Evolutionary conservation across 1,140 invertebrate species (phyloP).

Genomic region (Paraescarpia echinospica): DNA sequence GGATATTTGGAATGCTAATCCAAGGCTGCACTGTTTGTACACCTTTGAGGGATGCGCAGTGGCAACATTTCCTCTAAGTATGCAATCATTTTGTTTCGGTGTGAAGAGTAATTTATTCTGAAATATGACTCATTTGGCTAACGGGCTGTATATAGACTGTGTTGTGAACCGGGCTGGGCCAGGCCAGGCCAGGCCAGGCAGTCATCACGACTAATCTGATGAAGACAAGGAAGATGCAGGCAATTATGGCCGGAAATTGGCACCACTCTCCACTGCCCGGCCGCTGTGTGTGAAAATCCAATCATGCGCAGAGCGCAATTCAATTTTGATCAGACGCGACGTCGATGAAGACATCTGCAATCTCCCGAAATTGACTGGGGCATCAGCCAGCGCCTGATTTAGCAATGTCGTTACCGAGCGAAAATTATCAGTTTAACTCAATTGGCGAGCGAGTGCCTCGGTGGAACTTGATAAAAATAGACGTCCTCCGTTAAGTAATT

Average conservation of each 20-base stretch:
- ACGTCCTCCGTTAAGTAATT: neutral
- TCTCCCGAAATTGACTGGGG: neutral
- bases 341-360: conserved; percentile 4
- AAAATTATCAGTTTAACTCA: neutral
- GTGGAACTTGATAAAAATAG: neutral
- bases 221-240: neutral
- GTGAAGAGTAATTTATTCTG: neutral
- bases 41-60: neutral
- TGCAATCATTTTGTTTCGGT: neutral
- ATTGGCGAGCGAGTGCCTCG: neutral
- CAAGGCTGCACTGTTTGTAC: neutral
- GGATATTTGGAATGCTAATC: neutral
- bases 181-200: neutral
- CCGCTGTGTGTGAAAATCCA: neutral
- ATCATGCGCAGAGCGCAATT: neutral
- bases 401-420: neutral
- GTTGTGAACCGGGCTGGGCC: too few species aligned
- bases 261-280: neutral
- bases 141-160: neutral
- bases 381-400: neutral
- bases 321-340: neutral
- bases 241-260: neutral
- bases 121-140: conserved; percentile 1
- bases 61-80: neutral
- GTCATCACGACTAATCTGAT: neutral